Conservation (phyloP, 2,797 vertebrate species). For the Chrosomus eos region DNA sequence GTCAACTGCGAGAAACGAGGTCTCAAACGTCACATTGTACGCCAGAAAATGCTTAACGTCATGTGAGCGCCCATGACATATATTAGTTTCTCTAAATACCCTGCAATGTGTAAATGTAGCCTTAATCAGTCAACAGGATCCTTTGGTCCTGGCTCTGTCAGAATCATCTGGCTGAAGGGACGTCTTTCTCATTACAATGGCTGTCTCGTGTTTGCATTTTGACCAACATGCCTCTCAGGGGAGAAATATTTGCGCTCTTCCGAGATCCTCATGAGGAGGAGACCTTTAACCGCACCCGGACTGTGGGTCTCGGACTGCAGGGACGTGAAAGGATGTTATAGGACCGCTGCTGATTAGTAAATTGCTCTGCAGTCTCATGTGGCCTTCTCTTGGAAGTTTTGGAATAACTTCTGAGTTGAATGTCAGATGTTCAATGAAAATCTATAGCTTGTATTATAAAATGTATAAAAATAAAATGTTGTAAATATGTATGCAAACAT, state of each 20-base stretch:
- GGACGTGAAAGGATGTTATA: conserved; percentile 28
- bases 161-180: conserved; percentile 55
- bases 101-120: no score
- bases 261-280: conserved; percentile 35
- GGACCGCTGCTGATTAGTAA: conserved; percentile 16
- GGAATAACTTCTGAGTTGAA: conserved; percentile 33
- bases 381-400: conserved; percentile 23
- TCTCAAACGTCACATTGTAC: no score
- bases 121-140: not conserved
- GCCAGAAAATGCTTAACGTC: no score
- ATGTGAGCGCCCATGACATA: no score
- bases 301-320: conserved; percentile 9
- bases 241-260: conserved; percentile 42
- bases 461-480: no score
- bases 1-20: no score
- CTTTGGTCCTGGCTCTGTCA: conserved; percentile 31
- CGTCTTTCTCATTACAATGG: conserved; percentile 44
- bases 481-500: conserved; percentile 23
- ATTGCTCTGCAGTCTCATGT: conserved; percentile 33
- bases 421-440: conserved; percentile 28
- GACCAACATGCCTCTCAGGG: conserved; percentile 22
- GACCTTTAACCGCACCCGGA: conserved; percentile 33
- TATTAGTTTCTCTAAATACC: no score
- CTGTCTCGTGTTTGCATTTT: conserved; percentile 47
- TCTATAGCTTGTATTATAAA: not conserved